A percentile compares a stretch with the other conserved stretches of the same genome.
Evolutionary conservation across 1,140 invertebrate species (phyloP).

Genomic region (Goniozus legneri): DNA sequence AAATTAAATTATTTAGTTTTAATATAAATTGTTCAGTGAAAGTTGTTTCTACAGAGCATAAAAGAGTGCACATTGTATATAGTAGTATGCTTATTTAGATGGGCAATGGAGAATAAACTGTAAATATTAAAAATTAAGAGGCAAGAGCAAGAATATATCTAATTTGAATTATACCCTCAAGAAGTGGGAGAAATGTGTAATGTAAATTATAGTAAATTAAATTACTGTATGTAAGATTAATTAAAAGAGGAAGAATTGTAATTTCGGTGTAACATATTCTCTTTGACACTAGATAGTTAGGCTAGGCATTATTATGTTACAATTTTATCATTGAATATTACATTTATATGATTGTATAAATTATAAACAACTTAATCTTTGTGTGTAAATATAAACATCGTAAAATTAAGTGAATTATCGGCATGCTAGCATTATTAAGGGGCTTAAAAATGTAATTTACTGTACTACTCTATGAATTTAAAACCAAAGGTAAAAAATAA

Average conservation of each 20-base stretch:
- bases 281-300: constrained; percentile 46
- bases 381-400: constrained; percentile 50
- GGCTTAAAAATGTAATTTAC: constrained; percentile 39
- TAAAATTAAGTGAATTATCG: constrained; percentile 41
- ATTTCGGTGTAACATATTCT: constrained; percentile 55
- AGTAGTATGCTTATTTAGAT: constrained; percentile 40
- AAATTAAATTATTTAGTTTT: constrained; percentile 36
- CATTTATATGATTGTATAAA: constrained; percentile 53
- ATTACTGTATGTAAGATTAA: constrained; percentile 19
- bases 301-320: constrained; percentile 51
- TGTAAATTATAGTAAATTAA: constrained; percentile 42
- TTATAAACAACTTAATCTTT: constrained; percentile 42
- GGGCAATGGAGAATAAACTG: constrained; percentile 22
- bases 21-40: constrained; percentile 25
- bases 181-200: constrained; percentile 44
- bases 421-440: constrained; percentile 43
- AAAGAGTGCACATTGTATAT: constrained; percentile 40
- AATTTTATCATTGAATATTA: constrained; percentile 52
- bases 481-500: not conserved
- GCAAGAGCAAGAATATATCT: constrained; percentile 23
- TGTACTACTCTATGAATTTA: constrained; percentile 15
- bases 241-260: constrained; percentile 37
- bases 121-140: constrained; percentile 32
- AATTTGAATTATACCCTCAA: constrained; percentile 41
- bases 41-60: constrained; percentile 27